Base-by-base conservation (phyloP, 2,797 vertebrate genomes). In the Intellagama lesueurii region DNA sequence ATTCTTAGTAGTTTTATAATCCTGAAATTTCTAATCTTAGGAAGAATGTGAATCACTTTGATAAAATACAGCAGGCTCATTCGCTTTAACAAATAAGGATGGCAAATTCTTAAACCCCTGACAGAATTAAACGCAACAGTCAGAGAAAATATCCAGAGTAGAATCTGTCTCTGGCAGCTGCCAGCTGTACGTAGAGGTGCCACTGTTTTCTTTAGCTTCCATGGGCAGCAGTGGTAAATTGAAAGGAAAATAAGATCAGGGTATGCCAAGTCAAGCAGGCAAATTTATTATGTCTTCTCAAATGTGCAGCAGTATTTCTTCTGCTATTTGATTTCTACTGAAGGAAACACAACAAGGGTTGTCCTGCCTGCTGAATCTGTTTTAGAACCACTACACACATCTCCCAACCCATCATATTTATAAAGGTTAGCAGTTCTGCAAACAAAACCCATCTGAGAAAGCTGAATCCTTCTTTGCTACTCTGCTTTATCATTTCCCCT, bases 241-340 rank as follows among this genome's bases (percentile, higher is more conserved):
- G 95, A 95, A 95, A 93, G 95, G 95, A 96, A 96, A 96, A 96
- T 95, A 81, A 73, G 93, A 95, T 95, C 93, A 91, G 92, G 94
- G 93, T 93, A 87, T 90, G 91, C 91, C 88, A 94, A 95, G 95
- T 95, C 94, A 95, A 92, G 91, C 86, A 30, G 83, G 90, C 88
- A 93, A 94, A 94, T 91, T 82, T 73, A 93, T 94, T 95, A 94
- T 95, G 92, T 91, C 91, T 95, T 88, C 90, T 94, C 92, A 95
- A 95, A 95, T 82, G 72, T 80, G 83, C 86, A 85, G 91, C 60
- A 64, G 60, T 86, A 89, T 90, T 94, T 90, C 85, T 91, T 85
- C 91, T 70, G 0, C 73, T 81, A 28, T 49, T 86, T 79, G 4
- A 66, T 72, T 64, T 82, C 26, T 11, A 68, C 0, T 64, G 94